Conservation (phyloP, 1,140 invertebrate species). For the Papilio xuthus region DNA sequence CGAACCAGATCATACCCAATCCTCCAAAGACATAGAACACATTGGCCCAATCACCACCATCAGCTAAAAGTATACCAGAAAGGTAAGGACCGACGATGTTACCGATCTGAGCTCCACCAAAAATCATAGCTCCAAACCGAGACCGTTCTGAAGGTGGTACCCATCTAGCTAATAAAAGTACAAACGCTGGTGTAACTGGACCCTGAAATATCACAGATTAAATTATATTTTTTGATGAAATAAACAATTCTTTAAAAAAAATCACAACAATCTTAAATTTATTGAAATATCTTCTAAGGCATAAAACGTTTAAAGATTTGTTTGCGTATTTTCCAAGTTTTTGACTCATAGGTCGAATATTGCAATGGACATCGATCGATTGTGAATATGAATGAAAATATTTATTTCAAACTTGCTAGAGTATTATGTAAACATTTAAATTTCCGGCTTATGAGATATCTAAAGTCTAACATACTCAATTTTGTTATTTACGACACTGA, state of each 20-base stretch:
- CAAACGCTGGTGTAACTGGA: constrained; percentile 88
- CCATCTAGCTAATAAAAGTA: constrained; percentile 88
- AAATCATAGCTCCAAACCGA: constrained; percentile 87
- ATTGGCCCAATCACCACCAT: constrained; percentile 86
- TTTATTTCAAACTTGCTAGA: neutral
- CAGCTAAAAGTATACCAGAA: constrained; percentile 85
- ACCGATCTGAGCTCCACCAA: constrained; percentile 86
- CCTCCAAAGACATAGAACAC: constrained; percentile 93
- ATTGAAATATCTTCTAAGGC: neutral
- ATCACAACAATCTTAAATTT: neutral
- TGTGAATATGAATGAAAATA: neutral
- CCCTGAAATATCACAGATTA: constrained; percentile 54
- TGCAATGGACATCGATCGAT: neutral
- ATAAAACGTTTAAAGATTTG: no score
- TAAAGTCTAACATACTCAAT: no score
- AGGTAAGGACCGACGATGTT: constrained; percentile 89
- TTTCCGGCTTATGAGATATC: neutral
- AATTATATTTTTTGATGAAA: neutral
- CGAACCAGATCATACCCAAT: constrained; percentile 87
- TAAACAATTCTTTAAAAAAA: neutral
- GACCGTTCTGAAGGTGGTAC: constrained; percentile 87
- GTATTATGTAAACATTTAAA: neutral
- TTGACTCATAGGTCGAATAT: neutral
- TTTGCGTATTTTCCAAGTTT: no score
- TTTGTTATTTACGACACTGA: neutral